phyloP scores from a whole-genome alignment of 2,888 invertebrate species.

The Torymus auratus region DNA sequence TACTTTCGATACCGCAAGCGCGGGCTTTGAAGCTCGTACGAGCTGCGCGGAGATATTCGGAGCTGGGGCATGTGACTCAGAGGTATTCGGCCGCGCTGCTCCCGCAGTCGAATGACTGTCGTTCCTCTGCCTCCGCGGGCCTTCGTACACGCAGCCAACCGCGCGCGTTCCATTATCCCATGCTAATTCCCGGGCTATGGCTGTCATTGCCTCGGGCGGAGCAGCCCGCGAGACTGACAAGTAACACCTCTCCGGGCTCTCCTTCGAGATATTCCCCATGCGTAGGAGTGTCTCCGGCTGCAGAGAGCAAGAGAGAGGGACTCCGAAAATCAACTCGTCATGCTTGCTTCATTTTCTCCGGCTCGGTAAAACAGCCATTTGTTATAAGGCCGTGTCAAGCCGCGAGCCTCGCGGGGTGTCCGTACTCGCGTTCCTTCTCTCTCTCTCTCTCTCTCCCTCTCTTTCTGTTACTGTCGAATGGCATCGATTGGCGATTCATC shows the following conservation, averaged over 20 bases:
- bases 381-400: constrained; percentile 73
- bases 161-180: constrained; percentile 75
- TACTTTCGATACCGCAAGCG: background rate
- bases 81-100: constrained; percentile 33
- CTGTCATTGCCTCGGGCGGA: constrained; percentile 75
- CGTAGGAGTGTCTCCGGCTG: constrained; percentile 61
- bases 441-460: constrained; percentile 58
- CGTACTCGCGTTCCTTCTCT: background rate
- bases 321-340: constrained; percentile 76
- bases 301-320: constrained; percentile 31
- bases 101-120: constrained; percentile 42
- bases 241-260: constrained; percentile 73
- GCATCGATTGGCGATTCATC: constrained; percentile 76
- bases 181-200: constrained; percentile 75
- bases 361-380: constrained; percentile 76
- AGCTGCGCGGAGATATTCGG: background rate
- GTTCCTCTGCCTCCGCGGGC: constrained; percentile 63
- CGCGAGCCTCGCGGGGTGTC: constrained; percentile 54
- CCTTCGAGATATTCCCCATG: constrained; percentile 39
- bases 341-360: constrained; percentile 76
- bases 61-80: constrained; percentile 18
- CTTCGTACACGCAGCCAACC: constrained; percentile 66
- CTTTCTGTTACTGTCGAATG: constrained; percentile 63
- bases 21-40: constrained; percentile 10
- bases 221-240: constrained; percentile 71